Base-by-base conservation (phyloP, 1,140 invertebrate species). In the Drosophila trapezifrons region DNA sequence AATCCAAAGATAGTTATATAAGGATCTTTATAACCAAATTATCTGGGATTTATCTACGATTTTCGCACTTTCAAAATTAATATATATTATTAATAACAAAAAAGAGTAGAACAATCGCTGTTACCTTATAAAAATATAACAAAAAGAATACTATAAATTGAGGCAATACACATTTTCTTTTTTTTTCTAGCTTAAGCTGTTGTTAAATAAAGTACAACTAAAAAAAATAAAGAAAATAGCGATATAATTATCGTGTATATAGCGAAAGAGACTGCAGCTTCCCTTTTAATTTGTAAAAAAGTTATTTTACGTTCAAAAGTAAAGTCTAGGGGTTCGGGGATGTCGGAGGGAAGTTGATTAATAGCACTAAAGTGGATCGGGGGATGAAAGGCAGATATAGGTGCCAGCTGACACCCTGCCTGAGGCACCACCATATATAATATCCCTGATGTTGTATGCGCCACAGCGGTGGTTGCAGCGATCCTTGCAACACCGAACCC, bases 131-230 rank as follows among this genome's bases (percentile, higher is more conserved):
- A 54, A 20, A n/a, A 1, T 13, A 8, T 37, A 42, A 37, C 32
- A 46, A 47, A 25, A 3, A 29, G 27, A 29, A 25, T 25, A 49
- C 9, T 5, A 10, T 25, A 18, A 57, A 38, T 54, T 37, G 4
- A 37, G n/a, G 2, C 4, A 22, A 22, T 12, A 13, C 5, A 20
- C 18, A 18, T 7, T 4, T 27, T 32, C 37, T 57, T 63, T 72
- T 67, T 45, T 55, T 38, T 27, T 18, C 27, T 66, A 42, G 71
- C 55, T 4, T 66, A 66, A 62, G 42, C 35, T 43, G 47, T 52
- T 66, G 42, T 40, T 60, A 69, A 55, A 76, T 56, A 67, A 58
- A 64, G 64, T 65, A 77, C 63, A 62, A 67, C 42, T 76, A 35
- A 3, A 55, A 17, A 52, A 51, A 40, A 37, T 17, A 29, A 66